Base-by-base conservation (phyloP, 2,797 vertebrate genomes). In the Sebastes dallii region DNA sequence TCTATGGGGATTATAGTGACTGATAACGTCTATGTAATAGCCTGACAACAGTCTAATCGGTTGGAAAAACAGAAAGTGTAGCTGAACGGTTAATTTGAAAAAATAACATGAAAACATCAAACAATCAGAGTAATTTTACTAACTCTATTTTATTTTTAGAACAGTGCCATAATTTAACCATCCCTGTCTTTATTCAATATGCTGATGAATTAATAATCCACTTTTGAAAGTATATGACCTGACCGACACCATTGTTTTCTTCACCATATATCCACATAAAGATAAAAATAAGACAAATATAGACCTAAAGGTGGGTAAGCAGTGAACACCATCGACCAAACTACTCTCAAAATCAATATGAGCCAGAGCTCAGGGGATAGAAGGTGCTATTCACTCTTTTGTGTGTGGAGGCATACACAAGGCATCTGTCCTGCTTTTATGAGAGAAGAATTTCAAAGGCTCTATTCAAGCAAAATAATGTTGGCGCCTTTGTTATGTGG, bases 381-480 rank as follows among this genome's bases (percentile, higher is more conserved):
- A 34, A 34, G 30, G 50, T 61, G n/a, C 36, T 72, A n/a, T 82
- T 84, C 66, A 29, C 46, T 54, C 61, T 85, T 78, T 75, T 60
- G 52, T 82, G 52, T 3, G 18, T 27, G 6, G 11, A 27, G n/a
- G 3, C 42, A 62, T 66, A 69, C 46, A 52, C 66, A 14, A 71
- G 13, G 32, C 27, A 42, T 62, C 13, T 66, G 64, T 65, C 10
- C 52, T 77, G 50, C 6, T 75, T 71, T 58, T 36, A 59, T 8
- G 11, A 66, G 42, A 46, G 27, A 52, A 50, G 1, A 50, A 13
- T 67, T 56, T 72, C n/a, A 82, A 82, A 39, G n/a, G n/a, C 3
- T 5, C 32, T 66, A 66, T 78, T 84, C 68, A 73, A 25, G 22
- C 27, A 36, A 64, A 72, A 73, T 52, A 3, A 81, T 71, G 18